Conservation (phyloP, 2,888 invertebrate species). For the Peribatodes rhomboidaria region DNA sequence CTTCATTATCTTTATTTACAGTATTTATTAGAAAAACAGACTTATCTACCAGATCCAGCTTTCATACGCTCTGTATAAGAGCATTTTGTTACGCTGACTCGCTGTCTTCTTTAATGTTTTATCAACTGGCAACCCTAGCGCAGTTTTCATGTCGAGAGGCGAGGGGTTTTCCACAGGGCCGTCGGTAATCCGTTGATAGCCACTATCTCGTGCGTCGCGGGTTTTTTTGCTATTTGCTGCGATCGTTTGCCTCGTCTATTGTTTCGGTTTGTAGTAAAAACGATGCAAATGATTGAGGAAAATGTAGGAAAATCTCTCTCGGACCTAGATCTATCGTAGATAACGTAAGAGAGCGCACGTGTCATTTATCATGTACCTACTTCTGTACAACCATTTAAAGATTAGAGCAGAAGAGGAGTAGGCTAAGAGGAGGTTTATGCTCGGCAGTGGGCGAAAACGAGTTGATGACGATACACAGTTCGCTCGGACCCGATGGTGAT, state of each 20-base stretch:
- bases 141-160: constrained; percentile 19
- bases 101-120: not conserved
- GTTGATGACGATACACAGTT: too few species aligned
- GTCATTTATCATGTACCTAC: too few species aligned
- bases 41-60: not conserved
- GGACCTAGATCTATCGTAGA: not conserved
- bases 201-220: constrained; percentile 57
- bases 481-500: too few species aligned
- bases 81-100: not conserved
- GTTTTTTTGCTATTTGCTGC: constrained; percentile 55
- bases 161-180: constrained; percentile 42
- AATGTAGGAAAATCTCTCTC: constrained; percentile 16
- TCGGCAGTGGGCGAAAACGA: too few species aligned
- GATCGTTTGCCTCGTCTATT: constrained; percentile 29
- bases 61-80: not conserved
- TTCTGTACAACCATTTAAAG: too few species aligned
- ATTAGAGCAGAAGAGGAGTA: too few species aligned
- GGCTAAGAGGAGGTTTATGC: too few species aligned
- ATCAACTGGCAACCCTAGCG: constrained; percentile 8
- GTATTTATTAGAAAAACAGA: not conserved
- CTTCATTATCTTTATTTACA: not conserved
- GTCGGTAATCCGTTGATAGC: constrained; percentile 65
- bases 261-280: constrained; percentile 20
- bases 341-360: constrained; percentile 1
- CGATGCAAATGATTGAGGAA: constrained; percentile 25